phyloP scores from a whole-genome alignment of 92 coral and sea anemone species.

The Porites cylindrica region DNA sequence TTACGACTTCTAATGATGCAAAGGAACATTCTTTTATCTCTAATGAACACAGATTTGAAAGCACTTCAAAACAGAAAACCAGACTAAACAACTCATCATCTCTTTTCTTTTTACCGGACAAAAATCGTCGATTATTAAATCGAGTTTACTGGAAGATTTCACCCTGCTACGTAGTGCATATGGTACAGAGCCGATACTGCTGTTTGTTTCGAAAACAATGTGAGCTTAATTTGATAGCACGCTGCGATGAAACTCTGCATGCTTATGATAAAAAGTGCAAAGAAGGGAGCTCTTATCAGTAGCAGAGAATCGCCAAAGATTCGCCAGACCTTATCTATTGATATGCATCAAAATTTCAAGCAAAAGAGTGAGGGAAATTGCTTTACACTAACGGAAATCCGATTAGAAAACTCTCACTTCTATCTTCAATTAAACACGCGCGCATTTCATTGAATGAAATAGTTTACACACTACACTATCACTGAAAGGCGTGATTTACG shows the following conservation, averaged over 20 bases:
- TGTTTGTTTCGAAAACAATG: constrained; percentile 30
- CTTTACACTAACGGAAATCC: constrained; percentile 38
- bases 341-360: constrained; percentile 7
- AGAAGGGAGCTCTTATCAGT: not conserved
- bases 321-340: not conserved
- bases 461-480: not conserved
- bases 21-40: not conserved
- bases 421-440: constrained; percentile 11
- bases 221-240: constrained; percentile 29
- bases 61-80: not conserved
- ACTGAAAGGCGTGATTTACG: not conserved
- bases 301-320: not conserved
- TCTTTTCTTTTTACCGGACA: not conserved
- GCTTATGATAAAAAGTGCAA: constrained; percentile 10
- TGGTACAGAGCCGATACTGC: no score
- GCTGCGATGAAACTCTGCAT: constrained; percentile 26
- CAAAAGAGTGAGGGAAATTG: constrained; percentile 16
- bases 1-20: not conserved
- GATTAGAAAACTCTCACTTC: constrained; percentile 37
- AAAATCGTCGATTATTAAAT: not conserved
- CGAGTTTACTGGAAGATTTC: not conserved
- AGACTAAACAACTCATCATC: not conserved
- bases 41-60: not conserved
- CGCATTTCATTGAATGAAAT: constrained; percentile 33
- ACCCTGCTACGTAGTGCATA: not conserved